Conservation (phyloP, 2,888 invertebrate genomes). For the Trachelus stipa region DNA sequence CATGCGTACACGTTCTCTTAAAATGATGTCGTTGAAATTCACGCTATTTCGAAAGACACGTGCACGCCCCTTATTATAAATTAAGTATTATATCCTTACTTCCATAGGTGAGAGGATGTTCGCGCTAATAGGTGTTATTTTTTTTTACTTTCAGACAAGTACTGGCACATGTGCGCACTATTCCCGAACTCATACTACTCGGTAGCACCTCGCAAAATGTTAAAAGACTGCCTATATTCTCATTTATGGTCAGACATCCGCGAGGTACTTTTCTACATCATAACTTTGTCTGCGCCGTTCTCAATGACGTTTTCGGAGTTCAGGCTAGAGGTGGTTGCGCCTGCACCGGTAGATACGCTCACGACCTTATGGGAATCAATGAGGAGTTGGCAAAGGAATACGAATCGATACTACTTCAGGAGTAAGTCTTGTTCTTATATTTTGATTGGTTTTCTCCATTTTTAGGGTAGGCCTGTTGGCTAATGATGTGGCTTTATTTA, state of each 20-base stretch:
- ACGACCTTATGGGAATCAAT: conserved; percentile 86
- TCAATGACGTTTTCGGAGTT: conserved; percentile 93
- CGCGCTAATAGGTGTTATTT: neutral
- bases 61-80: neutral
- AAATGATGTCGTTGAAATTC: neutral
- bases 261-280: conserved; percentile 88
- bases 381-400: conserved; percentile 80
- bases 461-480: neutral
- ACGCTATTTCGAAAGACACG: neutral
- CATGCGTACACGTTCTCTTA: neutral
- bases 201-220: conserved; percentile 77
- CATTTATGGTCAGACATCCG: conserved; percentile 86
- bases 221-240: conserved; percentile 84
- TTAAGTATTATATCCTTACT: neutral
- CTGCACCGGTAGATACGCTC: conserved; percentile 87
- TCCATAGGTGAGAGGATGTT: neutral
- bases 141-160: conserved; percentile 75
- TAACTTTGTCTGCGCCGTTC: conserved; percentile 85
- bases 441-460: neutral
- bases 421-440: conserved; percentile 58
- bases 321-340: conserved; percentile 85
- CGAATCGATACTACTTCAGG: conserved; percentile 76
- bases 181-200: conserved; percentile 82
- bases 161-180: conserved; percentile 80
- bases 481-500: neutral